A percentile compares a stretch with the other conserved stretches of the same genome.
phyloP scores from a whole-genome alignment of 2,888 invertebrate species.

The Emmelina monodactyla region DNA sequence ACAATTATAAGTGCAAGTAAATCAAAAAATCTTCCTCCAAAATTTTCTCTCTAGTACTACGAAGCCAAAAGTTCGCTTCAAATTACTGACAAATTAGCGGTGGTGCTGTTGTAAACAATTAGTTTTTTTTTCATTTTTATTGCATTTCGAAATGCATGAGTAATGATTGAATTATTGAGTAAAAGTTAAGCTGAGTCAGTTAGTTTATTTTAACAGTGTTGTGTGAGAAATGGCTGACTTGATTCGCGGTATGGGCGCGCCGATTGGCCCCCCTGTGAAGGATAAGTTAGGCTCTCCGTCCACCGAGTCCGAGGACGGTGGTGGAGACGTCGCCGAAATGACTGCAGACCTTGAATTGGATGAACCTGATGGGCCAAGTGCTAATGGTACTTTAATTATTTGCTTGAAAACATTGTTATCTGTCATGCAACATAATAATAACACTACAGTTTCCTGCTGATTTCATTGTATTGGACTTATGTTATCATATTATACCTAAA shows the following conservation, averaged over 20 bases:
- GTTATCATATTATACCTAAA: too few relatives aligned
- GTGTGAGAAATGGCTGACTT: slow-evolving; percentile 70
- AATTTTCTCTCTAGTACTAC: too few relatives aligned
- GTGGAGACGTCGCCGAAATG: slow-evolving; percentile 68
- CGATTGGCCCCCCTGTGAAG: slow-evolving; percentile 71
- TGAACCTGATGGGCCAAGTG: slow-evolving; percentile 72
- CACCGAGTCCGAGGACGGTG: slow-evolving; percentile 86
- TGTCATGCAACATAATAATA: too few relatives aligned
- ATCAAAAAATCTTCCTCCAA: too few relatives aligned
- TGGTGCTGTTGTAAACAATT: slow-evolving; percentile 25
- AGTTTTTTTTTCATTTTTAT: slow-evolving; percentile 28
- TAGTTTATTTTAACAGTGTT: slow-evolving; percentile 1
- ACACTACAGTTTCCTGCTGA: too few relatives aligned
- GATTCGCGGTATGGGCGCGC: slow-evolving; percentile 72
- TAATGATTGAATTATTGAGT: neutral
- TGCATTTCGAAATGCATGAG: neutral
- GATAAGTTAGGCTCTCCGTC: slow-evolving; percentile 84
- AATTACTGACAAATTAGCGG: too few relatives aligned
- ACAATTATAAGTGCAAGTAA: too few relatives aligned
- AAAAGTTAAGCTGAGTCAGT: too few relatives aligned
- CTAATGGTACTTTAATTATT: too few relatives aligned
- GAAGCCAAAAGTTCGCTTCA: too few relatives aligned
- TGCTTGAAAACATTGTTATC: too few relatives aligned
- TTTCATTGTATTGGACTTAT: too few relatives aligned
- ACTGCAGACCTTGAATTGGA: slow-evolving; percentile 73